Conservation (phyloP, 2,888 invertebrate genomes). For the Synergus umbraculus region DNA sequence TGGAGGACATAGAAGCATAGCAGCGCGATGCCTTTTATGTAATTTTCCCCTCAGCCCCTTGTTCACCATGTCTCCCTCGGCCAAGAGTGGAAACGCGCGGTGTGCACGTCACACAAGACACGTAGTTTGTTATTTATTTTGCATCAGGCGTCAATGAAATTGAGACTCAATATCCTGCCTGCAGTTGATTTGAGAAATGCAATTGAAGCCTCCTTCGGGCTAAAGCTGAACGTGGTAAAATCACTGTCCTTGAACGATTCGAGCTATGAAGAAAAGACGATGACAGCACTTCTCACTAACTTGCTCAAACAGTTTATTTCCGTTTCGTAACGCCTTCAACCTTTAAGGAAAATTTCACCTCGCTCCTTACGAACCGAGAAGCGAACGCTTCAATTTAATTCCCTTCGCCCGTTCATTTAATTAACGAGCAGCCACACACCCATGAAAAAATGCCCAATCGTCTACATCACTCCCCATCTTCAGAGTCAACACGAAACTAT, state of each 20-base stretch:
- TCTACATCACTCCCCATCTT: background rate
- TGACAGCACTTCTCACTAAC: background rate
- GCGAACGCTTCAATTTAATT: background rate
- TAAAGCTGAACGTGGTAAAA: background rate
- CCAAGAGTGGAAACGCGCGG: slow-evolving; percentile 25
- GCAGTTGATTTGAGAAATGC: slow-evolving; percentile 2
- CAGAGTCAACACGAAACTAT: background rate
- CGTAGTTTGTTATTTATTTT: slow-evolving; percentile 38
- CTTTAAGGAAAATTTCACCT: slow-evolving; percentile 7
- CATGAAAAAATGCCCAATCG: background rate
- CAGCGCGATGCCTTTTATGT: slow-evolving; percentile 79
- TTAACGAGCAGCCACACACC: background rate
- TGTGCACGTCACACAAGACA: slow-evolving; percentile 33
- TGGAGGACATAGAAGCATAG: slow-evolving; percentile 57
- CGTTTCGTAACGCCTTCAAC: slow-evolving; percentile 4
- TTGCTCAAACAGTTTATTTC: background rate
- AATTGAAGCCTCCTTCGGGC: background rate
- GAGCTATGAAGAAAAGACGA: background rate
- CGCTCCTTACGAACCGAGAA: background rate
- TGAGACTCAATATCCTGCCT: background rate
- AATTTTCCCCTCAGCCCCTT: slow-evolving; percentile 59
- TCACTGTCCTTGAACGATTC: background rate
- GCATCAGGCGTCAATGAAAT: background rate
- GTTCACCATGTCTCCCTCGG: slow-evolving; percentile 21
- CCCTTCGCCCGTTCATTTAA: background rate